Conservation (phyloP, 2,888 invertebrate genomes). For the Heliconius ismenius region DNA sequence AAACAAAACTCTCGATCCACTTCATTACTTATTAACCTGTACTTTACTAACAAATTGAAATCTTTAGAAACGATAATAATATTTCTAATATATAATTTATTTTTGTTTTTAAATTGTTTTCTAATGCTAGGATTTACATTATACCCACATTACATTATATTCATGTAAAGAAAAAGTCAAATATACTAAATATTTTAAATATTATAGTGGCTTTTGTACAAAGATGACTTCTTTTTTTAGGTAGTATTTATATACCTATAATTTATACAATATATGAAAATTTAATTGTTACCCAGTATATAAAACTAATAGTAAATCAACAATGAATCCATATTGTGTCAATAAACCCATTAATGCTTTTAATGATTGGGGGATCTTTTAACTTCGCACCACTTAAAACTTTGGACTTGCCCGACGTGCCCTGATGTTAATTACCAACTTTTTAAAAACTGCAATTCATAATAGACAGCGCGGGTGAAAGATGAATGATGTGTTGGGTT, state of each 20-base stretch:
- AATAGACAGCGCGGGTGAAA: constrained; percentile 76
- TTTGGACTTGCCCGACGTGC: constrained; percentile 66
- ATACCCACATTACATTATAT: no score
- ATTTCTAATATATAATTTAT: constrained; percentile 38
- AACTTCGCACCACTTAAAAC: constrained; percentile 75
- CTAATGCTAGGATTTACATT: background rate
- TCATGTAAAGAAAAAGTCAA: no score
- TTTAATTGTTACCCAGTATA: no score
- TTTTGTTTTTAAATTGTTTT: constrained; percentile 11
- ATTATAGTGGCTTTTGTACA: no score
- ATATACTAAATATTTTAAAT: no score
- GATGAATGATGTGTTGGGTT: constrained; percentile 78
- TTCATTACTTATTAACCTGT: constrained; percentile 80
- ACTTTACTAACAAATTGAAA: constrained; percentile 54
- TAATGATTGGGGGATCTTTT: constrained; percentile 75
- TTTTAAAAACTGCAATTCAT: constrained; percentile 80
- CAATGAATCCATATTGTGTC: background rate
- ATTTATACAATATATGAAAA: no score
- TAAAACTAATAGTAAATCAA: background rate
- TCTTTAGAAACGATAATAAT: constrained; percentile 36
- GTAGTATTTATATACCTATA: no score
- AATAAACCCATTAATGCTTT: constrained; percentile 53
- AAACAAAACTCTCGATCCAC: constrained; percentile 77
- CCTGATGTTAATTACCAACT: constrained; percentile 79
- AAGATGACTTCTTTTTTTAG: no score